A percentile compares a stretch with the other conserved stretches of the same genome.
Evolutionary conservation across 2,888 invertebrate species (phyloP).

Genomic region (Troglohyphantes excavatus): DNA sequence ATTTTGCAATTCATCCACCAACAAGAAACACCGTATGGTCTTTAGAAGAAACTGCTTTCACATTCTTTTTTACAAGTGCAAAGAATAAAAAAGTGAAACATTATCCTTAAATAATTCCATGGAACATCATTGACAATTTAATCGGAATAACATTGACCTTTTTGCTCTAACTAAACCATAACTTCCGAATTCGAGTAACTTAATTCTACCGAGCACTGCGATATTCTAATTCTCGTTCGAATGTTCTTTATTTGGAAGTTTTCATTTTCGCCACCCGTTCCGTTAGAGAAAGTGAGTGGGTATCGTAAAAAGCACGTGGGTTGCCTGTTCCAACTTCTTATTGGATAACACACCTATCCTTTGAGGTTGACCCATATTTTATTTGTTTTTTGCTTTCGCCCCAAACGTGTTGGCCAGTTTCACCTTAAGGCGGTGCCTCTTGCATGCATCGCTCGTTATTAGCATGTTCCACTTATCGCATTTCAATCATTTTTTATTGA

Average conservation of each 20-base stretch:
- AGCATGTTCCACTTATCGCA: constrained; percentile 1
- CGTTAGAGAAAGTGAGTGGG: constrained; percentile 47
- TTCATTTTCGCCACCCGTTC: constrained; percentile 64
- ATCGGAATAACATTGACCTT: too few relatives aligned
- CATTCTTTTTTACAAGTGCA: too few relatives aligned
- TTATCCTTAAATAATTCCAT: too few relatives aligned
- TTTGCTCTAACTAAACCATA: too few relatives aligned
- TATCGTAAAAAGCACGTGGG: constrained; percentile 43
- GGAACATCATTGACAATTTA: too few relatives aligned
- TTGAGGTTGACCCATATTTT: constrained; percentile 24
- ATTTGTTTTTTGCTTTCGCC: constrained; percentile 12
- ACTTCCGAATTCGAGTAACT: not conserved
- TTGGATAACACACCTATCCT: constrained; percentile 9
- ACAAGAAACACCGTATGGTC: too few relatives aligned
- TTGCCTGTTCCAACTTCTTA: not conserved
- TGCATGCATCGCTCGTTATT: constrained; percentile 4
- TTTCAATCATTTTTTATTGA: not conserved
- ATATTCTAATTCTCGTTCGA: not conserved
- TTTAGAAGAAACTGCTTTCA: too few relatives aligned
- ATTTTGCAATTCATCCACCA: too few relatives aligned
- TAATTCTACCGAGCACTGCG: not conserved
- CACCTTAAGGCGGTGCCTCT: constrained; percentile 11
- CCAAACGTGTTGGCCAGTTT: constrained; percentile 17
- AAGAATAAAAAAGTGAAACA: too few relatives aligned
- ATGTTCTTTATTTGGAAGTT: constrained; percentile 3